phyloP scores from a whole-genome alignment of 2,113 vertebrate species.

The Leiothrix lutea region DNA sequence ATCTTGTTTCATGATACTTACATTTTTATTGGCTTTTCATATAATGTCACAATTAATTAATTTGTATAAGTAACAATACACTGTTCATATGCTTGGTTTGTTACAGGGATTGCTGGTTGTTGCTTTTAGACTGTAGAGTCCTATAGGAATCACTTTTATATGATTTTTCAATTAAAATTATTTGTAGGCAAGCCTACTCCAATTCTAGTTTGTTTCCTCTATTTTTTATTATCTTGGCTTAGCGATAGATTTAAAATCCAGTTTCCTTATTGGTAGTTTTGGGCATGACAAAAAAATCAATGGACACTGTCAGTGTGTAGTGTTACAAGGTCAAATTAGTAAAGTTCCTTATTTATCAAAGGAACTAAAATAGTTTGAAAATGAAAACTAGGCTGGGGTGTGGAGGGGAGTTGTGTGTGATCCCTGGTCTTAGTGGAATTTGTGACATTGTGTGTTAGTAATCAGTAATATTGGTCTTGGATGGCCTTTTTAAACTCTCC shows the following conservation, averaged over 20 bases:
- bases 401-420: no score
- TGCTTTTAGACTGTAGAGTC: not conserved
- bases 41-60: not conserved
- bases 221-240: not conserved
- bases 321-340: not conserved
- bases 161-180: not conserved
- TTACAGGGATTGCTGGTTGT: not conserved
- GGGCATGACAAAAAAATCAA: not conserved
- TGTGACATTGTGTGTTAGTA: not conserved
- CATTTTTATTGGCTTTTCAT: not conserved
- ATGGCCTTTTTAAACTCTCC: not conserved
- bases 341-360: not conserved
- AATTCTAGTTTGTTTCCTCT: not conserved
- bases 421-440: not conserved
- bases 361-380: not conserved
- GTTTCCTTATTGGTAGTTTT: fast-evolving
- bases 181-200: not conserved
- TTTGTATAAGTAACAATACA: not conserved
- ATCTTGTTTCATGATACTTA: not conserved
- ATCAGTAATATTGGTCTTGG: not conserved
- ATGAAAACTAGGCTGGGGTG: not conserved
- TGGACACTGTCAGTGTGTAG: fast-evolving
- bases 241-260: not conserved
- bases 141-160: not conserved
- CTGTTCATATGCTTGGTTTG: not conserved